Percentiles rank a stretch among this genome's conserved stretches.
Conservation (phyloP, 1,140 invertebrate species). For the Zaprionus nigranus region DNA sequence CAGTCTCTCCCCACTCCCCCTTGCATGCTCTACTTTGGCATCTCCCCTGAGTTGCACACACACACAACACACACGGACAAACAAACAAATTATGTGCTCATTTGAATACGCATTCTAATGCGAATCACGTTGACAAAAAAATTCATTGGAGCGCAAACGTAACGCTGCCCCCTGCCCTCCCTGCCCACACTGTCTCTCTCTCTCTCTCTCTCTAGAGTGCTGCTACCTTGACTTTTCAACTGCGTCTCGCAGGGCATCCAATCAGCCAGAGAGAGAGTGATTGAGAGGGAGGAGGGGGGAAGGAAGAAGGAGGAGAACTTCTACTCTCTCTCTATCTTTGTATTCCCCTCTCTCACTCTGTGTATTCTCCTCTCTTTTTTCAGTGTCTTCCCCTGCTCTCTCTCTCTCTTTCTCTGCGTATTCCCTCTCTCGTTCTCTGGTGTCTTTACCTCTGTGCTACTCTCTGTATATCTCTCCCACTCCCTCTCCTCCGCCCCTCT, state of each 20-base stretch:
- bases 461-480: neutral
- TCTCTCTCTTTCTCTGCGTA: too few species aligned
- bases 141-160: conserved; percentile 71
- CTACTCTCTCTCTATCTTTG: neutral
- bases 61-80: conserved; percentile 54
- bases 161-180: conserved; percentile 12
- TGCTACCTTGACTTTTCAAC: conserved; percentile 73
- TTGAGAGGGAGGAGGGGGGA: neutral
- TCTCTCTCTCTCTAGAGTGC: neutral
- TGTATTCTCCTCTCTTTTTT: neutral
- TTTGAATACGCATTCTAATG: conserved; percentile 83
- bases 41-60: conserved; percentile 44
- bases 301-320: too few species aligned
- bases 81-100: conserved; percentile 83
- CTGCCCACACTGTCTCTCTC: neutral
- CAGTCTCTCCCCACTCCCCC: conserved; percentile 1
- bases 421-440: too few species aligned
- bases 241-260: conserved; percentile 51
- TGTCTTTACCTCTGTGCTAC: too few species aligned
- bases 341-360: neutral
- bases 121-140: conserved; percentile 82
- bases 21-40: conserved; percentile 45
- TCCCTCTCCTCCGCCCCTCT: neutral
- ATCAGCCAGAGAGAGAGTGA: conserved; percentile 47
- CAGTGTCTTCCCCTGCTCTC: neutral